These are phyloP conservation scores for Periplaneta americana DNA, from an alignment of 1,140 invertebrate species.

Conservation along the genomic window DNA sequence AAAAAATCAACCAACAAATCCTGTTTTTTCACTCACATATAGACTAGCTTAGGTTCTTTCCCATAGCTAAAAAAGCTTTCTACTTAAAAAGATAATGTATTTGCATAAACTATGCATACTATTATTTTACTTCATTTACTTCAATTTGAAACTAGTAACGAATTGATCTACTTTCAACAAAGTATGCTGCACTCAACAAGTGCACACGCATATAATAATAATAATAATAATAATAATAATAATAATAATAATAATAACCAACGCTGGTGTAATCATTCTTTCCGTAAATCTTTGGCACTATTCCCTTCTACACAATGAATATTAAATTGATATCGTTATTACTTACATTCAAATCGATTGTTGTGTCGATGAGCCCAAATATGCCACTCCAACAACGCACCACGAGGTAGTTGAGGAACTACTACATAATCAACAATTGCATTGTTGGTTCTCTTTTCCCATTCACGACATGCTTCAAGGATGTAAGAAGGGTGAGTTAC, in stretches of 20 bases:
- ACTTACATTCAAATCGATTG: slow-evolving; percentile 78
- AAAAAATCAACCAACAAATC: too few relatives aligned
- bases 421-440: slow-evolving; percentile 83
- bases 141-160: too few relatives aligned
- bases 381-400: slow-evolving; percentile 86
- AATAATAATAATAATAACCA: neutral
- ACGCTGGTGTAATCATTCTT: neutral
- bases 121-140: too few relatives aligned
- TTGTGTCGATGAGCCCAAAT: slow-evolving; percentile 84
- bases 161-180: neutral
- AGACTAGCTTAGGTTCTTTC: too few relatives aligned
- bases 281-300: neutral
- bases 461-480: slow-evolving; percentile 65
- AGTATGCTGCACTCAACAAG: neutral
- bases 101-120: too few relatives aligned
- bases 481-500: slow-evolving; percentile 64
- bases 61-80: too few relatives aligned
- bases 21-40: too few relatives aligned
- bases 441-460: slow-evolving; percentile 79
- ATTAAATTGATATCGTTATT: too few relatives aligned
- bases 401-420: slow-evolving; percentile 68
- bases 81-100: too few relatives aligned
- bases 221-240: neutral
- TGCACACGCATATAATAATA: too few relatives aligned
- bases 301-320: too few relatives aligned